Conservation (phyloP, 2,888 invertebrate genomes). For the Nemapogon koenigi region DNA sequence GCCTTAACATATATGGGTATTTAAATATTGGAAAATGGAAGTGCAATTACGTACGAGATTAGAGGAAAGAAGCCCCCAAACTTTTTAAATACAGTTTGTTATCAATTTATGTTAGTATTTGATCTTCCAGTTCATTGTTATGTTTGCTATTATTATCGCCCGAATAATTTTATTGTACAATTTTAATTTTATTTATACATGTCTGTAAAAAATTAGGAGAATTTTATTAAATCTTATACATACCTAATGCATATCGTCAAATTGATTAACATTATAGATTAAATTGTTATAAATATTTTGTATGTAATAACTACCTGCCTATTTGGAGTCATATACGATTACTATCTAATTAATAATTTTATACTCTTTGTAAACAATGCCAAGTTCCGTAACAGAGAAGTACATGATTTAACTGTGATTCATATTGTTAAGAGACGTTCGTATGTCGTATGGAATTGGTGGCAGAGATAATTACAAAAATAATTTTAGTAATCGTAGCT, state of each 20-base stretch:
- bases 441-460: slow-evolving; percentile 33
- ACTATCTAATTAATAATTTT: slow-evolving; percentile 2
- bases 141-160: slow-evolving; percentile 48
- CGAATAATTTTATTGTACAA: slow-evolving; percentile 36
- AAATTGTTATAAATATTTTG: too few relatives aligned
- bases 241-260: slow-evolving; percentile 49
- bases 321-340: slow-evolving; percentile 3
- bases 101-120: slow-evolving; percentile 31
- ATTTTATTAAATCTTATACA: slow-evolving; percentile 45
- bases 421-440: slow-evolving; percentile 44
- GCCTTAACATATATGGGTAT: too few relatives aligned
- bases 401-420: slow-evolving; percentile 60
- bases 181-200: slow-evolving; percentile 52
- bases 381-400: slow-evolving; percentile 34
- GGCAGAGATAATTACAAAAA: too few relatives aligned
- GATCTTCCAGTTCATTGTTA: slow-evolving; percentile 48
- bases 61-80: too few relatives aligned
- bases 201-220: slow-evolving; percentile 37
- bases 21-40: too few relatives aligned
- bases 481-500: slow-evolving; percentile 32
- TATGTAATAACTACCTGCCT: too few relatives aligned
- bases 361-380: slow-evolving; percentile 6
- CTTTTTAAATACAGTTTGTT: too few relatives aligned
- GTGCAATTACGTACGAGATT: too few relatives aligned
- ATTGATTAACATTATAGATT: slow-evolving; percentile 10